Evolutionary conservation across 2,888 invertebrate genomes (phyloP), one percentile per base, ranked within the genome.

Genomic region (Acrobasis repandana): DNA sequence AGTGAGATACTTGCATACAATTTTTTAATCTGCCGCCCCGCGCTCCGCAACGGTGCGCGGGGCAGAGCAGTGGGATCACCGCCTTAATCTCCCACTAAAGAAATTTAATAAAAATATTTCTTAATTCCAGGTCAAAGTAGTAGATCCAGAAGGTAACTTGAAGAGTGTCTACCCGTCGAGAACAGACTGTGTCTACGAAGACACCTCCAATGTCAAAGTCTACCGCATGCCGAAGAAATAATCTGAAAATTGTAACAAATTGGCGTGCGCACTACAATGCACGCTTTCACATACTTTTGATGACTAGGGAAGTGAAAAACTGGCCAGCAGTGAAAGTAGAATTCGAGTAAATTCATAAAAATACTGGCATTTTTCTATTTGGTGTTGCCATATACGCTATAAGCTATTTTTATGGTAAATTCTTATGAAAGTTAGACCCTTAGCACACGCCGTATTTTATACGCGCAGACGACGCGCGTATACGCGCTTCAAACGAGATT

Each of bases 101-200:
- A n/a, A n/a, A n/a, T n/a, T n/a, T n/a, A n/a, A n/a, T n/a, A n/a
- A n/a, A n/a, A n/a, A n/a, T n/a, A n/a, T 59, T 54, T 50, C 9
- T 61, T 51, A 64, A 64, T 36, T 2, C 14, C 95, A 97, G 93
- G 94, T 97, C 0, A 95, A 94, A 83, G 92, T 96, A 4, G 93
- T 95, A 0, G 96, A 96, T 65, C 84, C 93, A 0, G 94, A 95
- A 66, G 95, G 95, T 9, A 94, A 94, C 66, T 85, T 97, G 68
- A 95, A 95, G 76, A 93, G 94, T n/a, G 93, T 97, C 2, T 97
- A 96, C 82, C 97, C 97, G 0, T 96, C 96, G 0, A 92, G 96
- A 69, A 93, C 94, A 0, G 97, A 97, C 83, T 93, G 96, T 60
- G 80, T 88, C 1, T 93, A 90, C 69, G 93, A 94, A 58, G 90